These are phyloP conservation scores for Dicerorhinus sumatrensis DNA, from an alignment of 2,113 vertebrate genomes.

Conservation along the genomic window DNA sequence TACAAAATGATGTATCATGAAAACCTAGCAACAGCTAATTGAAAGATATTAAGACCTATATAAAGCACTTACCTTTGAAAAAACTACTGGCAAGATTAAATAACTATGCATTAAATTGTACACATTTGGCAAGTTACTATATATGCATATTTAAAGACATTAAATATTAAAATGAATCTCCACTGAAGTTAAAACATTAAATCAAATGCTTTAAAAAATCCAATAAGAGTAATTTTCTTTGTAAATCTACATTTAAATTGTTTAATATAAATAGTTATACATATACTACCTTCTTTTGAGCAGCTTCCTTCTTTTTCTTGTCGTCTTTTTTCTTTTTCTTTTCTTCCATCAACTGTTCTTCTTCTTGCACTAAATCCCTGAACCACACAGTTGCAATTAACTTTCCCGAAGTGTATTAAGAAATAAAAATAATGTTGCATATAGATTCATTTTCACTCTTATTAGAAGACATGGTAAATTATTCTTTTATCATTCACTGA, in stretches of 20 bases:
- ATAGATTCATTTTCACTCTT: conserved; percentile 82
- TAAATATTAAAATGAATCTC: conserved; percentile 57
- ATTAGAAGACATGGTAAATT: conserved; percentile 60
- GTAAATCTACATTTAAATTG: conserved; percentile 53
- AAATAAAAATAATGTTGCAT: conserved; percentile 74
- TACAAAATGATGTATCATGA: background rate
- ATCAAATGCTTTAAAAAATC: conserved; percentile 55
- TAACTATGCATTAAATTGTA: conserved; percentile 55
- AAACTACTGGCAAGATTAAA: conserved; percentile 54
- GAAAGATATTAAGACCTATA: conserved; percentile 30
- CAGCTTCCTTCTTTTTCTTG: conserved; percentile 93
- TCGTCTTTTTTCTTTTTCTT: conserved; percentile 94
- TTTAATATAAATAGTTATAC: conserved; percentile 63
- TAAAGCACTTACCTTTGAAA: conserved; percentile 77
- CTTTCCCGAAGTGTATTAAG: conserved; percentile 86
- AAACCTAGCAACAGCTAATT: conserved; percentile 25
- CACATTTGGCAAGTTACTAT: conserved; percentile 30
- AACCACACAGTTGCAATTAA: conserved; percentile 90
- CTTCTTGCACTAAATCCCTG: conserved; percentile 94
- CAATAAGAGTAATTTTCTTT: conserved; percentile 14
- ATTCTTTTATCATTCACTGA: conserved; percentile 29
- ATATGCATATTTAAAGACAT: conserved; percentile 61
- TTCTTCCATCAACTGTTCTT: conserved; percentile 98
- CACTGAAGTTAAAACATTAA: conserved; percentile 61
- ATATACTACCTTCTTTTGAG: conserved; percentile 94